Evolutionary conservation across 2,888 invertebrate genomes (phyloP), one percentile per base, ranked within the genome.

Genomic region (Cerceris rybyensis): DNA sequence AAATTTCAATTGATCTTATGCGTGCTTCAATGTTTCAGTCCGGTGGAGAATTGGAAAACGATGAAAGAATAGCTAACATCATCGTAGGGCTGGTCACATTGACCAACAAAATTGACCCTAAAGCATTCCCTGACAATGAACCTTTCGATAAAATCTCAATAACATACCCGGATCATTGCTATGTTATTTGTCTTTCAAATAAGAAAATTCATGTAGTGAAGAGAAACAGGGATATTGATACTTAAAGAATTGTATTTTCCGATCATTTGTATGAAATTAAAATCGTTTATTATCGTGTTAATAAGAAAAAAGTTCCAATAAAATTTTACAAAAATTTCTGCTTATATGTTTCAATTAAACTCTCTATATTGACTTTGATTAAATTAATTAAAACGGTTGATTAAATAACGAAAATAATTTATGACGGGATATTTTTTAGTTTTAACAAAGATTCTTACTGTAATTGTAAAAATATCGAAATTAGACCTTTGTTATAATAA

Each of bases 11-110:
- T 28, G 28, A 28, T 28, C 28, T 28, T 28, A 28, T 28, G 28
- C 28, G 28, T n/a, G n/a, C n/a, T n/a, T 49, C 61, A 16, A 63
- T 63, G 73, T 92, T 92, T 9, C 88, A 95, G 94, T 98, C 98
- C 52, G 96, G 96, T 61, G 97, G 98, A 5, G 98, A 98, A 83
- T 93, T 98, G 67, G 97, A 98, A 93, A 98, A 98, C 93, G 97
- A 97, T 92, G 98, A 98, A 93, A 94, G 94, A 85, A 94, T 96
- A 81, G 97, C 97, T n/a, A 96, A 95, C 87, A 94, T 96, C 80
- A 94, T 97, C 84, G 95, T 96, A 89, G 95, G 95, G 85, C 93
- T 97, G 81, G 93, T 97, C 73, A 95, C 95, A 84, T 92, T 97
- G 86, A 95, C 96, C 0, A 95, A 95, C 90, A 96, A 96, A 89